Base-by-base conservation (phyloP, 2,113 vertebrate species). In the Callospermophilus lateralis region DNA sequence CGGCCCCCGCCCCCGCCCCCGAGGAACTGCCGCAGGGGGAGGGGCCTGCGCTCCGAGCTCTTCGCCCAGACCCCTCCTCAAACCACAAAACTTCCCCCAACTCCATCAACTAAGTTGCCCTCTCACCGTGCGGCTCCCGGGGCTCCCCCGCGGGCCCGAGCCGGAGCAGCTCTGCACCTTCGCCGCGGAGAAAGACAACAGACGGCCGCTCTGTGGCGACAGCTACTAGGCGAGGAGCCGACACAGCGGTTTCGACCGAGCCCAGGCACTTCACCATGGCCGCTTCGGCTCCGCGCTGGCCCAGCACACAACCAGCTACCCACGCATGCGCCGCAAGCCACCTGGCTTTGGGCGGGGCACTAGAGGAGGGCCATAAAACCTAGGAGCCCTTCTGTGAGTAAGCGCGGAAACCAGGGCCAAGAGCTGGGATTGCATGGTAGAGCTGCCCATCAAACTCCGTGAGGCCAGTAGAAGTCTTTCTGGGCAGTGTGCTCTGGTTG, bases 101-200 rank as follows among this genome's bases (percentile, higher is more conserved):
- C 97, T 98, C 98, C 72, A 48, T 63, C 98, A 96, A 97, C 95
- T 80, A 95, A 97, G 97, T 97, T 96, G 81, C 77, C 89, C 89
- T 73, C 98, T 97, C 90, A 98, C 97, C 97, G 88, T 94, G 94
- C 55, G 94, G 95, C 87, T 87, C 93, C 96, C 93, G 80, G 94
- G 93, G 94, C 84, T 97, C 58, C 95, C 98, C 92, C 95, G 74
- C 87, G 87, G 86, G 89, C 95, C n/a, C 83, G 78, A 95, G 87
- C 83, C 63, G 68, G 30, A 93, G 94, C 97, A 72, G 86, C 96
- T 90, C 95, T 78, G 67, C 97, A 77, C 95, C 91, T 93, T 93
- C 74, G 94, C 88, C 68, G 72, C 67, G 34, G 42, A 81, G 67
- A 94, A 88, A 42, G 58, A 97, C 96, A 90, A 93, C 67, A 42